Conservation (phyloP, 2,797 vertebrate species). For the Malurus leucopterus region DNA sequence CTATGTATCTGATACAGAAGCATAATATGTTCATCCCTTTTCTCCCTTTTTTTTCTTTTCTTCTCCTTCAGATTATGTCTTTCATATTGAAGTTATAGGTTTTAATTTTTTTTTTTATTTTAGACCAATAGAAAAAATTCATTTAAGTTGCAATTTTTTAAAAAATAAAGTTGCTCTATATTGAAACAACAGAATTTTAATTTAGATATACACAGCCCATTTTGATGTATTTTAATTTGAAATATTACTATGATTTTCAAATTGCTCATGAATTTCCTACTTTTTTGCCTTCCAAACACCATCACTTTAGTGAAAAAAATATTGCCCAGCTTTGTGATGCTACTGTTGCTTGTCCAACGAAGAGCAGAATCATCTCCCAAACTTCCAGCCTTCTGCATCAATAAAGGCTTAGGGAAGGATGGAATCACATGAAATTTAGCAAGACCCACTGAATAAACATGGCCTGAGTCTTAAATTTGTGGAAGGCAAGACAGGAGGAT, state of each 20-base stretch:
- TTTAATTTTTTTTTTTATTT: accelerated
- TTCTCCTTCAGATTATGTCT: background rate
- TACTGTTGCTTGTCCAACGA: background rate
- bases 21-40: background rate
- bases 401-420: background rate
- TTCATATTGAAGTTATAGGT: background rate
- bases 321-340: background rate
- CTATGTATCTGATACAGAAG: background rate
- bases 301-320: background rate
- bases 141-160: background rate
- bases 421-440: background rate
- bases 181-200: background rate
- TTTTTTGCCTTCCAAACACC: background rate
- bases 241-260: background rate
- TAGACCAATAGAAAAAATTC: background rate
- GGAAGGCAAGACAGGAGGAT: background rate
- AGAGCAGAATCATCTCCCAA: background rate
- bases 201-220: background rate
- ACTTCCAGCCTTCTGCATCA: background rate
- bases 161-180: background rate
- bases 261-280: background rate
- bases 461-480: background rate
- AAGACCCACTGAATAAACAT: background rate
- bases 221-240: background rate
- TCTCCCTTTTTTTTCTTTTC: background rate